These are phyloP conservation scores for Panopea generosa DNA, from an alignment of 2,888 invertebrate genomes.

Conservation along the genomic window DNA sequence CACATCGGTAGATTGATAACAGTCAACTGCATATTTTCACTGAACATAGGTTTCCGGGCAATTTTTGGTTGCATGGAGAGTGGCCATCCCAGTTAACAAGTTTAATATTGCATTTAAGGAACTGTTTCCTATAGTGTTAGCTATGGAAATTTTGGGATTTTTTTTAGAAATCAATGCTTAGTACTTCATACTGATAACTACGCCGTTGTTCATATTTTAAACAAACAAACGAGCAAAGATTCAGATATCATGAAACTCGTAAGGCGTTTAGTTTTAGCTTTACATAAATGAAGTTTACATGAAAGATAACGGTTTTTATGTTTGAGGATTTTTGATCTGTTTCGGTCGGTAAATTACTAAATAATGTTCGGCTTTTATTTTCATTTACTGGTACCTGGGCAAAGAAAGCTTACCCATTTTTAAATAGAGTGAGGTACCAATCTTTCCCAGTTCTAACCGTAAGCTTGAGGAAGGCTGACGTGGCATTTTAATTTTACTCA, in stretches of 20 bases:
- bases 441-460: too few relatives aligned
- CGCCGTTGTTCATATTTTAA: slow-evolving; percentile 14
- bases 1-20: slow-evolving; percentile 7
- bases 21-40: slow-evolving; percentile 9
- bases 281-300: too few relatives aligned
- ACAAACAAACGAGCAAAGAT: slow-evolving; percentile 18
- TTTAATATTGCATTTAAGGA: slow-evolving; percentile 27
- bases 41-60: slow-evolving; percentile 11
- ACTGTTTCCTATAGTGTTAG: slow-evolving; percentile 27
- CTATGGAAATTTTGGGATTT: slow-evolving; percentile 13
- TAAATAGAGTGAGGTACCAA: too few relatives aligned
- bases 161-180: slow-evolving; percentile 12
- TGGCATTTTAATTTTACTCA: too few relatives aligned
- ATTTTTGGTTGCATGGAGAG: slow-evolving; percentile 16
- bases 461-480: too few relatives aligned
- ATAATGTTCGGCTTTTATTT: too few relatives aligned
- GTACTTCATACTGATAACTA: slow-evolving; percentile 16
- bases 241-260: slow-evolving; percentile 17
- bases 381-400: too few relatives aligned
- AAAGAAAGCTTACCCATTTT: too few relatives aligned
- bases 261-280: slow-evolving; percentile 17
- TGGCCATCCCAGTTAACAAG: slow-evolving; percentile 10
- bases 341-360: too few relatives aligned
- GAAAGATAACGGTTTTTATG: too few relatives aligned
- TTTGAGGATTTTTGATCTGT: too few relatives aligned